phyloP scores from a whole-genome alignment of 1,140 invertebrate genomes.

The Procambarus virginalis region DNA sequence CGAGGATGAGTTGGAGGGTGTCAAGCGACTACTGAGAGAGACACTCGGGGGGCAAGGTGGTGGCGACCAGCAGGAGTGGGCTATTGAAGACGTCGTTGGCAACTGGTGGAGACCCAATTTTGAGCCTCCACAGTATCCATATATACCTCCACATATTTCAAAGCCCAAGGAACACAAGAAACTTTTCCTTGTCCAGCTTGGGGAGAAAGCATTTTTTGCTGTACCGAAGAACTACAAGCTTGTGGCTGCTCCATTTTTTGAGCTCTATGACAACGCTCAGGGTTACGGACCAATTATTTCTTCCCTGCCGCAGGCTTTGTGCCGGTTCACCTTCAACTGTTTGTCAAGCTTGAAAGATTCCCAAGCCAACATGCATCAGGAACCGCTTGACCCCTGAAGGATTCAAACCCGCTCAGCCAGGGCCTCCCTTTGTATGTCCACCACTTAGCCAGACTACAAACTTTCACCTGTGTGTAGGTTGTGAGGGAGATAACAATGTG shows the following conservation, averaged over 20 bases:
- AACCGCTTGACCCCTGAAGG: too few relatives aligned
- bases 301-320: slow-evolving; percentile 95
- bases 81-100: slow-evolving; percentile 98
- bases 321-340: slow-evolving; percentile 80
- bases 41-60: slow-evolving; percentile 97
- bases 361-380: too few relatives aligned
- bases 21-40: slow-evolving; percentile 94
- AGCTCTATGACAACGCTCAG: slow-evolving; percentile 98
- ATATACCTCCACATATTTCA: slow-evolving; percentile 98
- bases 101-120: slow-evolving; percentile 99
- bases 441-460: too few relatives aligned
- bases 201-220: slow-evolving; percentile 98
- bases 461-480: too few relatives aligned
- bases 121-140: slow-evolving; percentile 99
- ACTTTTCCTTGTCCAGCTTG: slow-evolving; percentile 97
- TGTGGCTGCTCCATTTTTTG: slow-evolving; percentile 99
- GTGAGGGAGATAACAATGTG: too few relatives aligned
- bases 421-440: too few relatives aligned
- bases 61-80: slow-evolving; percentile 96
- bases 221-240: slow-evolving; percentile 99
- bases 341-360: not conserved
- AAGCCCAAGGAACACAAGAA: slow-evolving; percentile 99
- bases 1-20: slow-evolving; percentile 97
- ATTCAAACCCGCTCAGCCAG: too few relatives aligned
- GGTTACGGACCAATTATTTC: slow-evolving; percentile 99